Percentiles rank a stretch among this genome's conserved stretches.
Conservation (phyloP, 92 coral and sea anemone species). For the Epizoanthus stellaris region DNA sequence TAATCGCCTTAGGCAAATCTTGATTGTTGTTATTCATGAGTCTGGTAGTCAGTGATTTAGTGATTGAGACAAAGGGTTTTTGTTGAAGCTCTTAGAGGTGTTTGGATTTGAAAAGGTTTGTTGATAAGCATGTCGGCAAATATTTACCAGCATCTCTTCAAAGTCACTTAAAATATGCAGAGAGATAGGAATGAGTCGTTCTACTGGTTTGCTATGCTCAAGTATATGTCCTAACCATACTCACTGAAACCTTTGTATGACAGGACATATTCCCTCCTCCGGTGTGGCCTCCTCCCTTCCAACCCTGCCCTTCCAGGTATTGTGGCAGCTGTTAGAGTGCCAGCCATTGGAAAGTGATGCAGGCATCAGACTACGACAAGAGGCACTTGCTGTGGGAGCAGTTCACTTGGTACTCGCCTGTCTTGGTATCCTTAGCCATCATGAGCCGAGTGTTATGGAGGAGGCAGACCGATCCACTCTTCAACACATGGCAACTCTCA, state of each 20-base stretch:
- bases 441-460: conserved; percentile 77
- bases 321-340: conserved; percentile 75
- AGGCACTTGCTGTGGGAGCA: conserved; percentile 87
- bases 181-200: too few species aligned
- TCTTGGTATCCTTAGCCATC: conserved; percentile 95
- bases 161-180: too few species aligned
- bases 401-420: conserved; percentile 88
- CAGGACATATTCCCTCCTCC: conserved; percentile 82
- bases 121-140: too few species aligned
- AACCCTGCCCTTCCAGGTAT: conserved; percentile 87
- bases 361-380: conserved; percentile 71
- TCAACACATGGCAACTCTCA: conserved; percentile 87
- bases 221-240: too few species aligned
- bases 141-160: too few species aligned
- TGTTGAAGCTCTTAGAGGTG: too few species aligned
- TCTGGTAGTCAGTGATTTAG: too few species aligned
- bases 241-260: not conserved
- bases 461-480: conserved; percentile 81
- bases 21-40: too few species aligned
- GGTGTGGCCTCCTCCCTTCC: conserved; percentile 80
- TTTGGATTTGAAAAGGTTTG: too few species aligned
- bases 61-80: too few species aligned
- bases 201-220: too few species aligned
- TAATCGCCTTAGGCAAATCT: too few species aligned
- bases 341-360: conserved; percentile 62